phyloP scores from a whole-genome alignment of 2,113 vertebrate species.

The Rhabdomys dilectus region DNA sequence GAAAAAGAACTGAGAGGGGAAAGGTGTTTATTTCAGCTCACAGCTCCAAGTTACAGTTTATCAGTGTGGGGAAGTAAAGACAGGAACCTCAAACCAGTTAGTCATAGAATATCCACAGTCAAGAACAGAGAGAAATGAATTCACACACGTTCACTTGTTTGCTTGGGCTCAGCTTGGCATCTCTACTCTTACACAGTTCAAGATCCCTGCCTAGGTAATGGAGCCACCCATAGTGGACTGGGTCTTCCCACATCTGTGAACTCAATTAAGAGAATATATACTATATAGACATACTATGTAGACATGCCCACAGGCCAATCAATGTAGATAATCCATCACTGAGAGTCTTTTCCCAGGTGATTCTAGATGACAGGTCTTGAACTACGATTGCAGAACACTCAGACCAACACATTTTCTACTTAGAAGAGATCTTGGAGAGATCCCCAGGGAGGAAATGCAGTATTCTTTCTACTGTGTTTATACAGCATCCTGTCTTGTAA shows the following conservation, averaged over 20 bases:
- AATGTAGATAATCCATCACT: background rate
- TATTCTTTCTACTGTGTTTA: background rate
- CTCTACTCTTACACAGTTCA: background rate
- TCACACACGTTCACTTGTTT: background rate
- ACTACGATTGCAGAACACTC: background rate
- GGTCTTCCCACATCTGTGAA: background rate
- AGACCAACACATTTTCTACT: background rate
- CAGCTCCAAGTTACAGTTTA: background rate
- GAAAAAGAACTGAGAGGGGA: no score
- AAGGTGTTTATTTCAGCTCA: background rate
- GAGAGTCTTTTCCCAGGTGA: background rate
- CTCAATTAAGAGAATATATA: background rate
- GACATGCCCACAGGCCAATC: background rate
- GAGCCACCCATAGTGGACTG: background rate
- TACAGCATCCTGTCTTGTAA: background rate
- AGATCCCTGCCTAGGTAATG: background rate
- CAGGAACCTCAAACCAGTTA: background rate
- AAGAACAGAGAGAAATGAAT: background rate
- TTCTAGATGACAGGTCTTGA: background rate
- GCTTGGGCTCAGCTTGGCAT: background rate
- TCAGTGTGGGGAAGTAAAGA: background rate
- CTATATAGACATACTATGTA: background rate
- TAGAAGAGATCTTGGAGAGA: background rate
- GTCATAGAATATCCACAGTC: background rate
- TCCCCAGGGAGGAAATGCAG: background rate